phyloP scores from a whole-genome alignment of 2,888 invertebrate species.

The Operophtera brumata region DNA sequence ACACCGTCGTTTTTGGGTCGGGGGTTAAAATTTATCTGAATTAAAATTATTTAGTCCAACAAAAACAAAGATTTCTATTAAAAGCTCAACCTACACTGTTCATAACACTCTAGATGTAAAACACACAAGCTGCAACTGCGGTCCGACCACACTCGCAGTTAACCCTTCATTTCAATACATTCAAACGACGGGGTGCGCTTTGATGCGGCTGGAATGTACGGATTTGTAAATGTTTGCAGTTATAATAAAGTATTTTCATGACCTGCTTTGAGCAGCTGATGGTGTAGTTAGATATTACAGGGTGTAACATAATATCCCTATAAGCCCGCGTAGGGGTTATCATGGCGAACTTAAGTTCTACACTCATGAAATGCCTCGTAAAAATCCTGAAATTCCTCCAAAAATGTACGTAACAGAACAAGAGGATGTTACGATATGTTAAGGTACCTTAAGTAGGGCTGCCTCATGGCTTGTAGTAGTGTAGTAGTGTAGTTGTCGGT shows the following conservation, averaged over 20 bases:
- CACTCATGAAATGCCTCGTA: too few species aligned
- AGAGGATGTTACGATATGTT: too few species aligned
- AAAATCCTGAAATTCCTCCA: too few species aligned
- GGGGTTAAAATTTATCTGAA: neutral
- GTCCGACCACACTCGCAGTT: conserved; percentile 49
- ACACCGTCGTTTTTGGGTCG: too few species aligned
- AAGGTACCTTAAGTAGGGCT: too few species aligned
- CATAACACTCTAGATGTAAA: neutral
- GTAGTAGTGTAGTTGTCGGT: too few species aligned
- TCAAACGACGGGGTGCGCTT: conserved; percentile 34
- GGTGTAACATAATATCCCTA: too few species aligned
- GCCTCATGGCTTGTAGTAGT: too few species aligned
- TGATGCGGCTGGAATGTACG: conserved; percentile 33
- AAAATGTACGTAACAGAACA: too few species aligned
- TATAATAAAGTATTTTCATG: neutral
- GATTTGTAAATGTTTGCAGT: neutral
- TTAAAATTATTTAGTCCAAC: neutral
- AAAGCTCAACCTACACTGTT: neutral
- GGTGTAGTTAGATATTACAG: too few species aligned
- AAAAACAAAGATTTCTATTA: neutral
- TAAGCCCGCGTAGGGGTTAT: too few species aligned
- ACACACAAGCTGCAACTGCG: conserved; percentile 11
- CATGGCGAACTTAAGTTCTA: too few species aligned
- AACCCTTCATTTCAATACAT: conserved; percentile 58
- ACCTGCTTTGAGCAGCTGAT: neutral